A percentile compares a stretch with the other conserved stretches of the same genome.
These are phyloP conservation scores for Panorpa germanica DNA, from an alignment of 2,888 invertebrate species.

Conservation along the genomic window DNA sequence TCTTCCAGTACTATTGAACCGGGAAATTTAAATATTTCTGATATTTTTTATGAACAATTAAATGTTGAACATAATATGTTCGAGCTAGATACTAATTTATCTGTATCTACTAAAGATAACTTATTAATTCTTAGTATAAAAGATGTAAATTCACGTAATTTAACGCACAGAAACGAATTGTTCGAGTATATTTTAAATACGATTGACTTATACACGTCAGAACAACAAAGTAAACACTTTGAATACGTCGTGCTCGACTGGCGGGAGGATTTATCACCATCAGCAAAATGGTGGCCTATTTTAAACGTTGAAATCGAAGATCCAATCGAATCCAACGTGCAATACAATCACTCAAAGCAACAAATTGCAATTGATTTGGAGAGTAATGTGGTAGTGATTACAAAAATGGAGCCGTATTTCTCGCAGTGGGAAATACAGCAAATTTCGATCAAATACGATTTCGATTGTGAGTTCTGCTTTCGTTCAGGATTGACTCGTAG, in stretches of 20 bases:
- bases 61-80: too few species aligned
- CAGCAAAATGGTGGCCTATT: constrained; percentile 17
- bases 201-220: constrained; percentile 9
- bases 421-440: constrained; percentile 22
- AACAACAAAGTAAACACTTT: constrained; percentile 10
- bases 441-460: constrained; percentile 2
- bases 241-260: constrained; percentile 20
- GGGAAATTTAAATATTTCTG: too few species aligned
- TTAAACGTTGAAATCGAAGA: constrained; percentile 16
- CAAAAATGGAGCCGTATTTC: constrained; percentile 18
- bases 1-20: too few species aligned
- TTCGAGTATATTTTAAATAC: constrained; percentile 13
- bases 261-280: constrained; percentile 15
- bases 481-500: not conserved
- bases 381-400: constrained; percentile 18
- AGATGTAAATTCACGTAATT: constrained; percentile 11
- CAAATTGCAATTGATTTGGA: constrained; percentile 18
- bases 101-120: too few species aligned
- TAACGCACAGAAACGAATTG: constrained; percentile 10
- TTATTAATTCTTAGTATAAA: too few species aligned
- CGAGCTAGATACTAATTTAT: too few species aligned
- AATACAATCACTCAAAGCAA: constrained; percentile 8
- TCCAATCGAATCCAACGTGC: constrained; percentile 10
- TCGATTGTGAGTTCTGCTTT: not conserved
- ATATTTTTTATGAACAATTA: too few species aligned